Evolutionary conservation across 2,797 vertebrate species (phyloP).

Genomic region (Microcaecilia unicolor): DNA sequence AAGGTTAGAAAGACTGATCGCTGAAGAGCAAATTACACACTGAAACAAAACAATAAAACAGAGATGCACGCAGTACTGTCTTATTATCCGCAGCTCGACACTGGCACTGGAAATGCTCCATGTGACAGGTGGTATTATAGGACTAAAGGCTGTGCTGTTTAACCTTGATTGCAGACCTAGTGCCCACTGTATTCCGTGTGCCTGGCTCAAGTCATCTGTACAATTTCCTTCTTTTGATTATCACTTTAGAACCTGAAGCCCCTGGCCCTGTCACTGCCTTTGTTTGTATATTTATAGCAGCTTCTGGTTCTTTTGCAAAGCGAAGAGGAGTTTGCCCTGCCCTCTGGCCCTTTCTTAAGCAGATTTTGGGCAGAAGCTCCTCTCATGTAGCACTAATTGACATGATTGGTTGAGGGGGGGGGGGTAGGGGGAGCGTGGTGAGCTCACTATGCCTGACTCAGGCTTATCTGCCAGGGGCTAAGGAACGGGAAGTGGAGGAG

Average conservation of each 20-base stretch:
- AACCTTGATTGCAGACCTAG: constrained; percentile 8
- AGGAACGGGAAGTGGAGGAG: constrained; percentile 52
- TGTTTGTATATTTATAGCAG: constrained; percentile 49
- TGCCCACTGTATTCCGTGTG: not conserved
- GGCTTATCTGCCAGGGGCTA: constrained; percentile 72
- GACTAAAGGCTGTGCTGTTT: not conserved
- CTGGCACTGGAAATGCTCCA: constrained; percentile 8
- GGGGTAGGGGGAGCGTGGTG: too few relatives aligned
- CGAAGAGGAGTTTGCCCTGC: constrained; percentile 59
- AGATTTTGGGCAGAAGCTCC: constrained; percentile 68
- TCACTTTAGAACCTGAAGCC: constrained; percentile 39
- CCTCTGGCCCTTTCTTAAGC: constrained; percentile 64
- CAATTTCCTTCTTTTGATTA: too few relatives aligned
- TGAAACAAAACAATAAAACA: too few relatives aligned
- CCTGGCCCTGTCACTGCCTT: constrained; percentile 37
- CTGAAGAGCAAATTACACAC: too few relatives aligned
- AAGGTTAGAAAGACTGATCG: too few relatives aligned
- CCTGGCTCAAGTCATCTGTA: not conserved
- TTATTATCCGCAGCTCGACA: too few relatives aligned
- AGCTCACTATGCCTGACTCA: constrained; percentile 64
- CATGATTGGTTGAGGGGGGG: constrained; percentile 67
- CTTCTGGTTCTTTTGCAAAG: constrained; percentile 55
- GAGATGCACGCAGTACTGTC: not conserved
- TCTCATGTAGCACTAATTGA: constrained; percentile 73
- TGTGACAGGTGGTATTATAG: constrained; percentile 1